Conservation (phyloP, 2,888 invertebrate genomes). For the Drosophila lacicola region DNA sequence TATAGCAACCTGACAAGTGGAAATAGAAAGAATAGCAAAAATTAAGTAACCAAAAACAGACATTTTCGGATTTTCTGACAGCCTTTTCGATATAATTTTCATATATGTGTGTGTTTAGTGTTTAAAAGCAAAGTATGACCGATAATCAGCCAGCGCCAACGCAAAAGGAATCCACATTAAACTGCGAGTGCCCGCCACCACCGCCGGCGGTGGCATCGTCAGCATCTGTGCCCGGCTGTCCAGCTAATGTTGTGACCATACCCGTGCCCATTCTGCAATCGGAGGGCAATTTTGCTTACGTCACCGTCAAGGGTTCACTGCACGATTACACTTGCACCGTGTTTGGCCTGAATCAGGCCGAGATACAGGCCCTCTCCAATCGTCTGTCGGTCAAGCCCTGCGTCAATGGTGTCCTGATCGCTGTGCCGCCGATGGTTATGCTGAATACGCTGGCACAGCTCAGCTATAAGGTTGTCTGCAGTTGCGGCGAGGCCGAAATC, state of each 20-base stretch:
- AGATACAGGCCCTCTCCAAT: slow-evolving; percentile 89
- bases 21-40: not conserved
- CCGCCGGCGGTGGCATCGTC: slow-evolving; percentile 39
- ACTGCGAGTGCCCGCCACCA: slow-evolving; percentile 53
- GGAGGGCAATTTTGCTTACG: slow-evolving; percentile 89
- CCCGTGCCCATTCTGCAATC: slow-evolving; percentile 84
- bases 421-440: slow-evolving; percentile 89
- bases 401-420: slow-evolving; percentile 90
- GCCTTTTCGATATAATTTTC: slow-evolving; percentile 15
- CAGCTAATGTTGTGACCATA: slow-evolving; percentile 85
- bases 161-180: slow-evolving; percentile 59
- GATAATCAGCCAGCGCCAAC: slow-evolving; percentile 47
- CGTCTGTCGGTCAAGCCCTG: slow-evolving; percentile 88
- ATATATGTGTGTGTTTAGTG: slow-evolving; percentile 20
- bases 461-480: slow-evolving; percentile 91
- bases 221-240: slow-evolving; percentile 41
- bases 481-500: slow-evolving; percentile 92
- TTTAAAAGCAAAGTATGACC: slow-evolving; percentile 57
- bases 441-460: slow-evolving; percentile 91
- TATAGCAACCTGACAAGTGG: slow-evolving; percentile 65
- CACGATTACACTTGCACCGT: slow-evolving; percentile 91
- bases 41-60: slow-evolving; percentile 33
- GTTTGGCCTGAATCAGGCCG: slow-evolving; percentile 91
- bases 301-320: slow-evolving; percentile 92
- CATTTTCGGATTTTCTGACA: slow-evolving; percentile 19